Percentiles rank a stretch among this genome's conserved stretches.
Conservation (phyloP, 2,113 vertebrate species). For the Charina bottae region DNA sequence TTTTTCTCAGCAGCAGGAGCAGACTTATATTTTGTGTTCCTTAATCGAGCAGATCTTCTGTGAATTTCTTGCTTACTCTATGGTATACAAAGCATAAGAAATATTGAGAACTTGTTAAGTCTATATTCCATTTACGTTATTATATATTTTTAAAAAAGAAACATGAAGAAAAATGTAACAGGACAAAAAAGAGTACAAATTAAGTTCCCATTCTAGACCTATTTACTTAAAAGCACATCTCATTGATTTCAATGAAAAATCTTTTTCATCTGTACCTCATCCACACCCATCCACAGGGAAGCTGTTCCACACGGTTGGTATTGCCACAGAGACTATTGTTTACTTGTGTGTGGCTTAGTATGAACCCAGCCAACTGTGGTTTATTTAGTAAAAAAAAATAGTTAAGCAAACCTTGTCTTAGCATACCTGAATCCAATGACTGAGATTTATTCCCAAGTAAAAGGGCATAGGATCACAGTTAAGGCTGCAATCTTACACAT, state of each 20-base stretch:
- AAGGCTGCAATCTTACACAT: neutral
- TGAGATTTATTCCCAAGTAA: neutral
- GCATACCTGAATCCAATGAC: neutral
- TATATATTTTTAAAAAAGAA: neutral
- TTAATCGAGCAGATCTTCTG: slow-evolving; percentile 89
- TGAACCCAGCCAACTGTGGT: neutral
- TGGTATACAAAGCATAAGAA: slow-evolving; percentile 15
- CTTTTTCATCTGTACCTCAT: neutral
- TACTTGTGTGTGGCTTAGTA: neutral
- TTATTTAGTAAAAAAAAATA: neutral
- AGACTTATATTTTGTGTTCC: slow-evolving; percentile 96
- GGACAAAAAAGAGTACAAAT: neutral
- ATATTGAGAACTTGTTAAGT: neutral
- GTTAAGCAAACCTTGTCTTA: neutral
- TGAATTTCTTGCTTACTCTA: slow-evolving; percentile 96
- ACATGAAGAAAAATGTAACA: neutral
- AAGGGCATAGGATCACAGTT: neutral
- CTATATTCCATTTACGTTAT: neutral
- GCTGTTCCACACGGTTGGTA: neutral
- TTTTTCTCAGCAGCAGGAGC: slow-evolving; percentile 96
- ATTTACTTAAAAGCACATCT: neutral
- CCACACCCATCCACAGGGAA: neutral
- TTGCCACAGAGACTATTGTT: neutral
- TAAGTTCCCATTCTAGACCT: neutral
- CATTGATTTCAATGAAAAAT: neutral